These are phyloP conservation scores for Zingel zingel DNA, from an alignment of 2,113 vertebrate genomes.

Conservation along the genomic window DNA sequence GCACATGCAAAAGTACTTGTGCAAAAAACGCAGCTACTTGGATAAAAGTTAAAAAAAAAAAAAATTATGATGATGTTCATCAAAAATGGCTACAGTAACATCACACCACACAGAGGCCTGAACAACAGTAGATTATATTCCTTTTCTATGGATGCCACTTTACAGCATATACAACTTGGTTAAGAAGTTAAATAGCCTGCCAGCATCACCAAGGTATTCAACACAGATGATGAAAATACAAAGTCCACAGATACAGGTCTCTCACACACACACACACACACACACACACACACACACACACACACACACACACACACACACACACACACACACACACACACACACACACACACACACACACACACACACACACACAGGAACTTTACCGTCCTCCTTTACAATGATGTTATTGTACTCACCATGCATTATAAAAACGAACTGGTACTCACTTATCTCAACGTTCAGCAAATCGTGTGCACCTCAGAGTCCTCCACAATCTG, in stretches of 20 bases:
- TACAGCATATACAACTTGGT: not conserved
- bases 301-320: no score
- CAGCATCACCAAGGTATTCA: not conserved
- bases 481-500: not conserved
- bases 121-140: no score
- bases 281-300: no score
- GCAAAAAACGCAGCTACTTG: not conserved
- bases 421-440: no score
- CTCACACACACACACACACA: no score
- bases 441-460: not conserved
- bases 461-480: not conserved
- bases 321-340: no score
- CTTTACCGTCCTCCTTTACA: no score
- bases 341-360: no score
- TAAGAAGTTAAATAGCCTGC: no score
- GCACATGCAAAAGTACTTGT: not conserved
- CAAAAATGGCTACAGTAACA: not conserved
- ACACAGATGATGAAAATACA: not conserved
- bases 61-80: not conserved
- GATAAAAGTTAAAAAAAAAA: not conserved
- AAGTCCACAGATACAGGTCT: no score
- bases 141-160: not conserved
- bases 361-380: no score
- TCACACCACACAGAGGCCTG: not conserved
- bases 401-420: not conserved